Conservation (phyloP, 2,797 vertebrate genomes). For the Phoxinus dragarum region DNA sequence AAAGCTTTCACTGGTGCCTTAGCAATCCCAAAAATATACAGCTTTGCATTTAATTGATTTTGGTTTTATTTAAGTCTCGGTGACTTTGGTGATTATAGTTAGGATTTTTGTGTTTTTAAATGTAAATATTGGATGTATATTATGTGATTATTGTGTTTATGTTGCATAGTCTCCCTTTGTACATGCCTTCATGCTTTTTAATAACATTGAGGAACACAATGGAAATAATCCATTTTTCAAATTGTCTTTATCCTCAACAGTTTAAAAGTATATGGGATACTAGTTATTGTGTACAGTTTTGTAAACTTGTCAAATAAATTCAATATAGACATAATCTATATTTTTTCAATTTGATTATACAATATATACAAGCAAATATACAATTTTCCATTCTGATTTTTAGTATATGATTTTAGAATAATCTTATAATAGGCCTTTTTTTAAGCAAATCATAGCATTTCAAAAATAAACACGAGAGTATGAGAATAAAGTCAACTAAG, state of each 20-base stretch:
- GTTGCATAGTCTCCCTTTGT: not conserved
- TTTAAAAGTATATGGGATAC: no score
- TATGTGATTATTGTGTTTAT: not conserved
- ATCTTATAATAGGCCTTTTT: not conserved
- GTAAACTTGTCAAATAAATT: no score
- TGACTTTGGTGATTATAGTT: not conserved
- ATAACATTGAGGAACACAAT: not conserved
- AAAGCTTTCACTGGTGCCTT: not conserved
- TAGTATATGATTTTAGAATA: not conserved
- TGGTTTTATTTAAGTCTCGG: not conserved
- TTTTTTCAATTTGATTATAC: no score
- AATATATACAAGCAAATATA: no score
- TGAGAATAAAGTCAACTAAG: not conserved
- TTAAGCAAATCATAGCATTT: not conserved
- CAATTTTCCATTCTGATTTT: not conserved
- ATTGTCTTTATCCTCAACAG: not conserved
- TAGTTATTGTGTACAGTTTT: no score
- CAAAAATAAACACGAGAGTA: not conserved
- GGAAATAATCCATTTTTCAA: not conserved
- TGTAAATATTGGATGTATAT: not conserved
- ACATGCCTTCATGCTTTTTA: no score
- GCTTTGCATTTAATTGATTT: not conserved
- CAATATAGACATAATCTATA: no score
- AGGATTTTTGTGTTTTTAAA: not conserved
- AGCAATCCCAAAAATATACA: not conserved